A percentile compares a stretch with the other conserved stretches of the same genome.
Conservation (phyloP, 2,797 vertebrate genomes). For the Manis pentadactyla region DNA sequence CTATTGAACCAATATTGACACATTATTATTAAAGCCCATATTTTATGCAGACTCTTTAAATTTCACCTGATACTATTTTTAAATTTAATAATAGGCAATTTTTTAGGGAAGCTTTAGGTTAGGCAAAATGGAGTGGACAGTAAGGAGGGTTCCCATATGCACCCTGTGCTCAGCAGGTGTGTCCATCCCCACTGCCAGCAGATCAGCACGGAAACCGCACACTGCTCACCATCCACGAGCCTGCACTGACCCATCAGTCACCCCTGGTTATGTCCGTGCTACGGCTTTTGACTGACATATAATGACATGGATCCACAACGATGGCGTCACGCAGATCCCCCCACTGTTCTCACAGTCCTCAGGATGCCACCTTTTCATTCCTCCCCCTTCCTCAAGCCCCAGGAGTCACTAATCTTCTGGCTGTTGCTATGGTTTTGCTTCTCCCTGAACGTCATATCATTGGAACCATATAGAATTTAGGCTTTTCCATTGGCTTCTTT, state of each 20-base stretch:
- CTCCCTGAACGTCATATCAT: not conserved
- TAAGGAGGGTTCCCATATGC: not conserved
- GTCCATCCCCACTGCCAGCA: not conserved
- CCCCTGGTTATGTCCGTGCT: not conserved
- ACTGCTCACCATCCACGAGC: not conserved
- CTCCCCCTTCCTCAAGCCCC: not conserved
- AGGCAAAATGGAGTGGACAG: not conserved
- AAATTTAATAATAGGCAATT: not conserved
- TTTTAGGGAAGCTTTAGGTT: not conserved
- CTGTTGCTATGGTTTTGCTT: not conserved
- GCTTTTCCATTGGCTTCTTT: not conserved
- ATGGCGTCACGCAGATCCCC: not conserved
- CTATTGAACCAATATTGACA: no score
- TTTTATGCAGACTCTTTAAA: not conserved
- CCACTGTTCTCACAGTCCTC: not conserved
- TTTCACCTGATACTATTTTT: no score
- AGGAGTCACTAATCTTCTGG: no score
- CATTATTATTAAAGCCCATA: not conserved
- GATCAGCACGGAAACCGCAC: not conserved
- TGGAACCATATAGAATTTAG: not conserved
- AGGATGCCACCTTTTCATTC: no score
- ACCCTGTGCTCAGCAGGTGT: not conserved
- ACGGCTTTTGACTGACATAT: not conserved
- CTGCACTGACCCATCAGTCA: not conserved
- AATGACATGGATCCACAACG: not conserved